These are phyloP conservation scores for Hirtodrosophila alboralis DNA, from an alignment of 2,888 invertebrate genomes.

Conservation along the genomic window DNA sequence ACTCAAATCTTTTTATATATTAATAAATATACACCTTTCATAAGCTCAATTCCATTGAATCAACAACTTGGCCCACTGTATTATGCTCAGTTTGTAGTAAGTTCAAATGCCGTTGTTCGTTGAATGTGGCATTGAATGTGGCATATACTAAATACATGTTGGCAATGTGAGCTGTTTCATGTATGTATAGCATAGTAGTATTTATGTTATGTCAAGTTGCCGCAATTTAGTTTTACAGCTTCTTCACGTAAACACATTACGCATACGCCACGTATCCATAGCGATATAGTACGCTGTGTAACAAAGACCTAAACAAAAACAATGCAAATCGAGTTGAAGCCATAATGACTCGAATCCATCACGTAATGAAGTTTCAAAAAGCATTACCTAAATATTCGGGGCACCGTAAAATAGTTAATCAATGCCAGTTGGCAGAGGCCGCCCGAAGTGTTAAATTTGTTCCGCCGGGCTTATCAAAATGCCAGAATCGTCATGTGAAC, in stretches of 20 bases:
- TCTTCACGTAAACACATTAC: slow-evolving; percentile 31
- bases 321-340: slow-evolving; percentile 55
- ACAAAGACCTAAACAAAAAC: slow-evolving; percentile 24
- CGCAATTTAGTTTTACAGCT: slow-evolving; percentile 30
- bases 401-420: slow-evolving; percentile 69
- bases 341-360: slow-evolving; percentile 71
- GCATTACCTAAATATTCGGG: slow-evolving; percentile 47
- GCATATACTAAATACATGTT: background rate
- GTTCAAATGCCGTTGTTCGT: background rate
- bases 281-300: slow-evolving; percentile 4
- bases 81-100: too few relatives aligned
- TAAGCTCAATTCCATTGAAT: too few relatives aligned
- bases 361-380: slow-evolving; percentile 65
- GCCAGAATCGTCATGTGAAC: slow-evolving; percentile 72
- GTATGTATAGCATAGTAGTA: background rate
- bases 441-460: slow-evolving; percentile 62
- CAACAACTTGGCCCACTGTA: too few relatives aligned
- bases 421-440: slow-evolving; percentile 52
- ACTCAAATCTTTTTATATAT: too few relatives aligned
- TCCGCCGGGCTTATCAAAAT: slow-evolving; percentile 73
- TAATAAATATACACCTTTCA: too few relatives aligned
- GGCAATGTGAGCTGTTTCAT: background rate
- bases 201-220: slow-evolving; percentile 16
- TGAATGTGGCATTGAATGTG: slow-evolving; percentile 7
- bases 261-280: slow-evolving; percentile 27